Evolutionary conservation across 1,140 invertebrate species (phyloP).

Genomic region (Druon quercuslanigerum): DNA sequence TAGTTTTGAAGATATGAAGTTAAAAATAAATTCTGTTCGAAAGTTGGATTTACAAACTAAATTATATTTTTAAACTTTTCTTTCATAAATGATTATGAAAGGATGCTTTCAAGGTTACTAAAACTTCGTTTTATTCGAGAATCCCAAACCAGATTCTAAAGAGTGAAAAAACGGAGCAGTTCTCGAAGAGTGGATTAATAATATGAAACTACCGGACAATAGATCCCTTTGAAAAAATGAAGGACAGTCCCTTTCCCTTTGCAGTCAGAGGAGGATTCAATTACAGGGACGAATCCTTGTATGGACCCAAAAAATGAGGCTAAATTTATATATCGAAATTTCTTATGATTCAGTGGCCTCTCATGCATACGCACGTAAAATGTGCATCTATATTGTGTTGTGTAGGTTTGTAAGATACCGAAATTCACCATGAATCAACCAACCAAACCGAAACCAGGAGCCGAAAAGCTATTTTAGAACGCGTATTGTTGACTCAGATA

Average conservation of each 20-base stretch:
- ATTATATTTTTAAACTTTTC: too few species aligned
- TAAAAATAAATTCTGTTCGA: too few species aligned
- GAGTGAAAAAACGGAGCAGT: neutral
- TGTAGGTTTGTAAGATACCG: neutral
- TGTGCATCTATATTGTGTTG: neutral
- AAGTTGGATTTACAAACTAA: too few species aligned
- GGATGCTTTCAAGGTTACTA: too few species aligned
- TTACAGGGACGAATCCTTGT: slow-evolving; percentile 44
- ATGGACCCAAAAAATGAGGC: neutral
- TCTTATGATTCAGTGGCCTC: neutral
- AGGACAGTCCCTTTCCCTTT: slow-evolving; percentile 39
- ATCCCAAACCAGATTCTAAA: neutral
- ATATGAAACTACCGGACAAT: slow-evolving; percentile 43
- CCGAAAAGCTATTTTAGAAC: slow-evolving; percentile 4
- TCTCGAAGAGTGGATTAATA: neutral
- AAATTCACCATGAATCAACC: slow-evolving; percentile 40
- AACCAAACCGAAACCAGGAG: slow-evolving; percentile 47
- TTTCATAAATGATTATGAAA: too few species aligned
- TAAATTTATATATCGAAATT: neutral
- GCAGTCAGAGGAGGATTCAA: slow-evolving; percentile 42
- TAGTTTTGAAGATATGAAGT: too few species aligned
- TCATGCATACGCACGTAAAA: neutral
- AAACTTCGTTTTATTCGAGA: neutral
- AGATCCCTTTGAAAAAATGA: slow-evolving; percentile 44
- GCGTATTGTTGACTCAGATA: neutral